phyloP scores from a whole-genome alignment of 2,888 invertebrate genomes.

The Sericinus montela region DNA sequence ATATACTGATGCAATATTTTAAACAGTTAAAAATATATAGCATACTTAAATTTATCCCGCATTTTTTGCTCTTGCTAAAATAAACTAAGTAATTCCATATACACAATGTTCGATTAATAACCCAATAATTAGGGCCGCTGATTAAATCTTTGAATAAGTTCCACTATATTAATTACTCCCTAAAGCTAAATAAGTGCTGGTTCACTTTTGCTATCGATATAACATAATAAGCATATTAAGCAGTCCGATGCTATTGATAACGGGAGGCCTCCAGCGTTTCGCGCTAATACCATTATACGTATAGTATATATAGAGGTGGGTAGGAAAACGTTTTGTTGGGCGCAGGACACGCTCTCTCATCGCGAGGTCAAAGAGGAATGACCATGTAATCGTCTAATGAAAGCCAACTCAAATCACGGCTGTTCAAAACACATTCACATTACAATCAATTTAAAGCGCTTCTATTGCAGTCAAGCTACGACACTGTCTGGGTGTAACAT shows the following conservation, averaged over 20 bases:
- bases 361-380: constrained; percentile 73
- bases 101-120: constrained; percentile 32
- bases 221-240: constrained; percentile 77
- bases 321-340: constrained; percentile 36
- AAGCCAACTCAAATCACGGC: constrained; percentile 68
- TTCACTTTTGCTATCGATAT: constrained; percentile 73
- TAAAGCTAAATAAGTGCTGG: constrained; percentile 68
- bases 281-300: constrained; percentile 52
- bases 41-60: too few relatives aligned
- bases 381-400: constrained; percentile 67
- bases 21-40: too few relatives aligned
- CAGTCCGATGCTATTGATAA: constrained; percentile 70
- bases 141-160: constrained; percentile 71
- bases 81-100: too few relatives aligned
- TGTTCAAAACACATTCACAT: constrained; percentile 64
- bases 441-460: constrained; percentile 73
- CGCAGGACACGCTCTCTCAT: constrained; percentile 41
- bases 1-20: too few relatives aligned
- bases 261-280: constrained; percentile 55
- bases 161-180: constrained; percentile 78
- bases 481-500: constrained; percentile 56
- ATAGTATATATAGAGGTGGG: constrained; percentile 45
- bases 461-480: constrained; percentile 51
- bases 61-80: too few relatives aligned
- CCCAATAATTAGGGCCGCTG: constrained; percentile 71